Evolutionary conservation across 2,113 vertebrate genomes (phyloP), one percentile per base, ranked within the genome.

Genomic region (Ictidomys tridecemlineatus): DNA sequence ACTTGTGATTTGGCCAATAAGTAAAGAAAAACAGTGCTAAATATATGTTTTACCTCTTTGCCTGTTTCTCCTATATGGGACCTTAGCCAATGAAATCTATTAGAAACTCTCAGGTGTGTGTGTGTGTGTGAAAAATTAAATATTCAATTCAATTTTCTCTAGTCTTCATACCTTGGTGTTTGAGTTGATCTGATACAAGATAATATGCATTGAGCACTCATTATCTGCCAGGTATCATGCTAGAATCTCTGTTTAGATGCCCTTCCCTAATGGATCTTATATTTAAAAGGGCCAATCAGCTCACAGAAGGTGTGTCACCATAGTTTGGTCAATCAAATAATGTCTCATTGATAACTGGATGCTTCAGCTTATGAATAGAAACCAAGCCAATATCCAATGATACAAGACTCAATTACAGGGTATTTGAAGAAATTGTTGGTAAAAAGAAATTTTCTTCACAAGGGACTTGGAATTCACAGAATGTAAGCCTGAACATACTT

Each of bases 1-100:
- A 42, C 37, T 83, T 88, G 48, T 84, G 70, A 94, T 42, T 51
- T 88, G 53, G 26, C 45, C 58, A 97, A 74, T 91, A 61, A 67
- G n/a, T 93, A 86, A n/a, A 95, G 28, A 67, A 78, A 91, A 88
- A 77, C 58, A 53, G 12, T 91, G 13, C 39, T 37, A 67, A 73
- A 32, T 79, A 39, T 20, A 32, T 39, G 24, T 87, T 67, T 88
- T 91, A 78, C 8, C 20, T 37, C 10, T 51, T 89, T 76, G 26
- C 30, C 58, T 26, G 58, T 82, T n/a, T 89, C 34, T 89, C 2
- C 24, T 91, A 5, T 70, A 30, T 95, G 45, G 73, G 28, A 42
- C 48, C 14, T 69, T 78, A 42, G 20, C 53, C 30, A 45, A 9
- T 82, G 39, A 88, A 67, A 7, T 84, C 6, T 58, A 20, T 88